Evolutionary conservation across 2,888 invertebrate genomes (phyloP).

Genomic region (Drosophila prostipennis): DNA sequence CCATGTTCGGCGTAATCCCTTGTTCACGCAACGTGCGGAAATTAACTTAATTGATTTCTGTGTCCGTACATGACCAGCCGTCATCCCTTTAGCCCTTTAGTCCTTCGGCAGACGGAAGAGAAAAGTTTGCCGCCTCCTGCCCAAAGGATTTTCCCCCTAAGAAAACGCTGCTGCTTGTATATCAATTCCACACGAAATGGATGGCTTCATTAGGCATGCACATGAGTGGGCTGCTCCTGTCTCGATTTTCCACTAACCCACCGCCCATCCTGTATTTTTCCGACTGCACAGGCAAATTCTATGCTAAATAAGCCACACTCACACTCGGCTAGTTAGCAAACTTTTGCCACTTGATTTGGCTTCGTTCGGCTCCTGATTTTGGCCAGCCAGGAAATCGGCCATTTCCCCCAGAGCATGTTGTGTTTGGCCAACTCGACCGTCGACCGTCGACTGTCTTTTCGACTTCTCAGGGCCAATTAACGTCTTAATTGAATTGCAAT

Average conservation of each 20-base stretch:
- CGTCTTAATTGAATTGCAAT: conserved; percentile 73
- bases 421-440: conserved; percentile 25
- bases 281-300: conserved; percentile 58
- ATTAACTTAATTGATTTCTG: conserved; percentile 84
- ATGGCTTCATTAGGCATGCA: conserved; percentile 77
- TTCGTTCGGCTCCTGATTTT: conserved; percentile 38
- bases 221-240: conserved; percentile 51
- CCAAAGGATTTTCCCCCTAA: conserved; percentile 32
- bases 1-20: conserved; percentile 35
- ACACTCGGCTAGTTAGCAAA: conserved; percentile 54
- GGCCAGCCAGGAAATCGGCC: conserved; percentile 61
- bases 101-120: conserved; percentile 20
- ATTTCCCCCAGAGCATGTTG: conserved; percentile 63
- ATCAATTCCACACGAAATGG: conserved; percentile 59
- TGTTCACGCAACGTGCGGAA: conserved; percentile 81
- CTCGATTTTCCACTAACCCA: background rate
- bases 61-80: conserved; percentile 79
- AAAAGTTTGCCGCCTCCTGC: conserved; percentile 44
- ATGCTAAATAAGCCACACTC: conserved; percentile 53
- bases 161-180: conserved; percentile 49
- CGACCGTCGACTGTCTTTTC: conserved; percentile 13
- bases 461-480: conserved; percentile 63
- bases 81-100: conserved; percentile 21
- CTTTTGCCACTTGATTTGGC: conserved; percentile 76
- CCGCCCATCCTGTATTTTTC: background rate